These are phyloP conservation scores for Macrophya annulata DNA, from an alignment of 2,888 invertebrate species.

Conservation along the genomic window DNA sequence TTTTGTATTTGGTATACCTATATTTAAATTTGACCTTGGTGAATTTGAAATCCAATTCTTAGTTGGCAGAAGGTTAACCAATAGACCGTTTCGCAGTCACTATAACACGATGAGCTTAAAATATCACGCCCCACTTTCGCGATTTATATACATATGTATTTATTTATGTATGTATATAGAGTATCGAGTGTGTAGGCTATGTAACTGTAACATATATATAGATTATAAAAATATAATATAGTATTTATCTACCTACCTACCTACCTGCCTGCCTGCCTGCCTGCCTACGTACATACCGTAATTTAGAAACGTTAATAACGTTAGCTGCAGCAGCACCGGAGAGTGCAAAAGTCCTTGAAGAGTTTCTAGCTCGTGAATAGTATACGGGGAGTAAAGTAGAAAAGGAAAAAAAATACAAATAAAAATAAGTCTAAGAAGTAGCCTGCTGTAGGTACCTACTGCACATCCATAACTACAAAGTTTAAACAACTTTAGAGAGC, in stretches of 20 bases:
- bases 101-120: not conserved
- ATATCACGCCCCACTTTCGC: conserved; percentile 5
- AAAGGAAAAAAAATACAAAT: not conserved
- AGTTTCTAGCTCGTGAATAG: not conserved
- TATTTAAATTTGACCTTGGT: not conserved
- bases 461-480: conserved; percentile 12
- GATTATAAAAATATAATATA: not conserved
- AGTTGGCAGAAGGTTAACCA: conserved; percentile 4
- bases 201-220: not conserved
- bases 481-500: conserved; percentile 12
- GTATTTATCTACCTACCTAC: not conserved
- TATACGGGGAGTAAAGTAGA: not conserved
- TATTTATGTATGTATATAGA: not conserved
- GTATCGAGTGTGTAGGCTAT: not conserved
- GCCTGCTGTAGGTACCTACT: too few species aligned
- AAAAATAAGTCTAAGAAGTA: too few species aligned
- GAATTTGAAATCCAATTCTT: conserved; percentile 22
- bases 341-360: conserved; percentile 10
- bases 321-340: not conserved
- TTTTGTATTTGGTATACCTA: not conserved
- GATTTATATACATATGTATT: not conserved
- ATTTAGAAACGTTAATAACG: not conserved
- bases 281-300: not conserved
- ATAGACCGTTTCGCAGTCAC: not conserved
- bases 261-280: too few species aligned